Conservation (phyloP, 2,888 invertebrate genomes). For the Caenorhabditis sp. region DNA sequence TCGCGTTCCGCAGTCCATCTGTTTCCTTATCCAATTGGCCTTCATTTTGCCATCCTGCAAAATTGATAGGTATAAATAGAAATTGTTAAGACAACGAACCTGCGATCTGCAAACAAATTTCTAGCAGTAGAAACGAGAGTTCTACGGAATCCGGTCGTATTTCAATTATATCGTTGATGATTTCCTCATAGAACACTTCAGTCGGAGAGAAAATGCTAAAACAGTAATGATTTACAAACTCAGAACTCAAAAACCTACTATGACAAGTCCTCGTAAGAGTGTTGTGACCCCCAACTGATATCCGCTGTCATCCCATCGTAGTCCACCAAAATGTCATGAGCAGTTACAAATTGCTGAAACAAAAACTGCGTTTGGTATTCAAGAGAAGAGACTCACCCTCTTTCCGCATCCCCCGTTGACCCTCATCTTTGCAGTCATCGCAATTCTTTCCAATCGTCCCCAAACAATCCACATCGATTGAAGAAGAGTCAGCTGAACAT, state of each 20-base stretch:
- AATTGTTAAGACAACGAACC: no score
- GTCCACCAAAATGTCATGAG: constrained; percentile 9
- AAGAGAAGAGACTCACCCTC: background rate
- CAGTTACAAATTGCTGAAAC: constrained; percentile 1
- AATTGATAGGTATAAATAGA: no score
- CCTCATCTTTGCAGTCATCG: constrained; percentile 32
- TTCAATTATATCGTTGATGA: constrained; percentile 24
- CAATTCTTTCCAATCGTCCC: constrained; percentile 29
- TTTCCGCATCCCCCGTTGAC: constrained; percentile 17
- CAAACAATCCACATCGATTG: constrained; percentile 28
- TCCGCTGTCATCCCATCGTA: constrained; percentile 30
- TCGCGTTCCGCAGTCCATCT: background rate
- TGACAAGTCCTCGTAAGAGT: constrained; percentile 28
- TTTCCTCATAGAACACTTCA: constrained; percentile 32
- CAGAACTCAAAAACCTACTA: background rate
- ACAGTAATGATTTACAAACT: no score
- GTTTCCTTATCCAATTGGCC: constrained; percentile 7
- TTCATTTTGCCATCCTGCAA: background rate
- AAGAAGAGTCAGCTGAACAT: background rate
- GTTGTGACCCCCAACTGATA: constrained; percentile 26
- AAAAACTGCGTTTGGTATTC: no score
- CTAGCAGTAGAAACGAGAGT: constrained; percentile 9
- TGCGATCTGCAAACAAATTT: constrained; percentile 18
- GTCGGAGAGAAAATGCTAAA: constrained; percentile 22
- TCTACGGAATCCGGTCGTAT: constrained; percentile 27